Evolutionary conservation across 2,888 invertebrate species (phyloP).

Genomic region (Ennomos erosarius): DNA sequence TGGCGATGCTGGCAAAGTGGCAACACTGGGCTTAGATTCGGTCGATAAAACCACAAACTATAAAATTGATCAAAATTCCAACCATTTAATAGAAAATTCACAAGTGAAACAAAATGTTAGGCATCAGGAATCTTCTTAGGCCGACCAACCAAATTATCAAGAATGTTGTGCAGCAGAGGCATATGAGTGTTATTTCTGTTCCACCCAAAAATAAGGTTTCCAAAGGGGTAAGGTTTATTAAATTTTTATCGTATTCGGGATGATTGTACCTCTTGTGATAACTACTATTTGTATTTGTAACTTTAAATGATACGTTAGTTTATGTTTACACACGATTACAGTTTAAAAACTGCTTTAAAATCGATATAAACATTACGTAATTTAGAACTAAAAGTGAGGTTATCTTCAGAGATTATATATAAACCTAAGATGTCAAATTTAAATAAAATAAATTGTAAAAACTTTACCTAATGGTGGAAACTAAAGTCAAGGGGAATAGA

Average conservation of each 20-base stretch:
- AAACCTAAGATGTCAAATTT: neutral
- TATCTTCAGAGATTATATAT: slow-evolving; percentile 14
- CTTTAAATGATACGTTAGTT: neutral
- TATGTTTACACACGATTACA: neutral
- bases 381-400: slow-evolving; percentile 39
- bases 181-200: slow-evolving; percentile 66
- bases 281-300: neutral
- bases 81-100: neutral
- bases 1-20: too few species aligned
- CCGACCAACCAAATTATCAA: slow-evolving; percentile 61
- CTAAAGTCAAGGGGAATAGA: too few species aligned
- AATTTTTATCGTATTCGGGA: slow-evolving; percentile 6
- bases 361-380: slow-evolving; percentile 46
- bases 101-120: slow-evolving; percentile 63
- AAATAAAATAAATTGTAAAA: too few species aligned
- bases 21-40: too few species aligned
- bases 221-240: slow-evolving; percentile 59
- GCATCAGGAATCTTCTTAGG: slow-evolving; percentile 64
- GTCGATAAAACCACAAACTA: too few species aligned
- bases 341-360: neutral
- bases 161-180: slow-evolving; percentile 67
- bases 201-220: slow-evolving; percentile 68
- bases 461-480: too few species aligned
- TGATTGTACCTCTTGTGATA: neutral
- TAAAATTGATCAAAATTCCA: too few species aligned